Evolutionary conservation across 2,888 invertebrate genomes (phyloP), one percentile per base, ranked within the genome.

Genomic region (Tachina fera): DNA sequence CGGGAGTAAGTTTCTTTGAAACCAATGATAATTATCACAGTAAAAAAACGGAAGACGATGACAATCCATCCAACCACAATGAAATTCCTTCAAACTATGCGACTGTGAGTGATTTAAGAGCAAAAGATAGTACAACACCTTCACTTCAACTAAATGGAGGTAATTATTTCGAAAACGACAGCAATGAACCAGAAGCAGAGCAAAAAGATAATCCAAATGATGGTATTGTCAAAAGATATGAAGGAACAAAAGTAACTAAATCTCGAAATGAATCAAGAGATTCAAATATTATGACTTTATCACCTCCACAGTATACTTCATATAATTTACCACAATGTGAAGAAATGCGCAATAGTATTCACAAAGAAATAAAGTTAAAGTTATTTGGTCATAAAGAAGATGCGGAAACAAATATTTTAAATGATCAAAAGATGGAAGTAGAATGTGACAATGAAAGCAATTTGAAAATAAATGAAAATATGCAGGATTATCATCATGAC

Each of bases 91-190:
- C n/a, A 19, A 56, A 67, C 31, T 16, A 51, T 61, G 14, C 1
- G 4, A 41, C 43, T 31, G 8, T 8, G 10, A 39, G 39, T 31
- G n/a, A 75, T 19, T 1, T 45, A 51, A 47, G 47, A 11, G 41
- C 53, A n/a, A 39, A 68, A 9, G 43, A 65, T 14, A 51, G 39
- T 19, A 13, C 13, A 11, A 45, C 51, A 11, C 11, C 51, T 2
- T 22, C 63, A n/a, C 61, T 71, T 9, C 85, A 82, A 70, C 13
- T 87, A 61, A 87, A 87, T 82, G 87, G 87, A 13, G 81, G 81
- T 51, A 72, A 81, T 60, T 41, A 70, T 22, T 47, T 76, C 22
- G 49, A 70, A 41, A 63, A 61, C 31, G 60, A 58, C 5, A 11
- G 39, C 11, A 49, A 63, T 47, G 74, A 67, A 8, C 1, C 14